A percentile compares a stretch with the other conserved stretches of the same genome.
Conservation (phyloP, 2,888 invertebrate genomes). For the Troides aeacus region DNA sequence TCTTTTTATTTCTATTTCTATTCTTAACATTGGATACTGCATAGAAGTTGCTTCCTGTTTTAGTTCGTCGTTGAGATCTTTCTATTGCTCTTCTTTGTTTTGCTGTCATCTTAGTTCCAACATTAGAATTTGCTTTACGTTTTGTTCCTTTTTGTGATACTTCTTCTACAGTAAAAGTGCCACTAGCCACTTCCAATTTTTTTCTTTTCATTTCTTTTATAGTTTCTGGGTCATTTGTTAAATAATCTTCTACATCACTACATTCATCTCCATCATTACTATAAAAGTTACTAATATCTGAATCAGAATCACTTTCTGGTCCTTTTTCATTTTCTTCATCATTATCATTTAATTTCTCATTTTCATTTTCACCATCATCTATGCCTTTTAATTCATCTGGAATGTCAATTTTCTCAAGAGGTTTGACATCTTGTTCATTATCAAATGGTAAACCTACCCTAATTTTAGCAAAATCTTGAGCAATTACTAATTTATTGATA, state of each 20-base stretch:
- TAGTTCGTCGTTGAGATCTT: slow-evolving; percentile 87
- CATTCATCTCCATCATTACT: slow-evolving; percentile 82
- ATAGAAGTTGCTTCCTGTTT: slow-evolving; percentile 93
- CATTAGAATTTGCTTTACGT: slow-evolving; percentile 42
- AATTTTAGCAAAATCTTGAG: slow-evolving; percentile 92
- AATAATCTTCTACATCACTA: slow-evolving; percentile 75
- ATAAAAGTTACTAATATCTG: slow-evolving; percentile 84
- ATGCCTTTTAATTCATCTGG: slow-evolving; percentile 69
- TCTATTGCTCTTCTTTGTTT: slow-evolving; percentile 88
- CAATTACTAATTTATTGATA: slow-evolving; percentile 75
- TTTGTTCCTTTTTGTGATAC: slow-evolving; percentile 63
- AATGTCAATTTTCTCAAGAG: slow-evolving; percentile 74
- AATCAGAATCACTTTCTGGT: slow-evolving; percentile 74
- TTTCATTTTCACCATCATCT: slow-evolving; percentile 59
- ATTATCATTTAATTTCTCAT: slow-evolving; percentile 48
- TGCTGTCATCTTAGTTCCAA: slow-evolving; percentile 82
- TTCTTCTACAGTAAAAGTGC: slow-evolving; percentile 78
- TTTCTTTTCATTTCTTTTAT: slow-evolving; percentile 70
- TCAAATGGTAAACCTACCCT: slow-evolving; percentile 86
- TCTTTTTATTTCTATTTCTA: slow-evolving; percentile 87
- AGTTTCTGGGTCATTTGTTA: slow-evolving; percentile 69
- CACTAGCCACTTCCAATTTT: slow-evolving; percentile 76
- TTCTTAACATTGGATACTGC: slow-evolving; percentile 94
- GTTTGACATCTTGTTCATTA: slow-evolving; percentile 81
- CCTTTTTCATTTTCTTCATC: slow-evolving; percentile 43